Evolutionary conservation across 1,140 invertebrate genomes (phyloP), one percentile per base, ranked within the genome.

Genomic region (Campoletis sonorensis): DNA sequence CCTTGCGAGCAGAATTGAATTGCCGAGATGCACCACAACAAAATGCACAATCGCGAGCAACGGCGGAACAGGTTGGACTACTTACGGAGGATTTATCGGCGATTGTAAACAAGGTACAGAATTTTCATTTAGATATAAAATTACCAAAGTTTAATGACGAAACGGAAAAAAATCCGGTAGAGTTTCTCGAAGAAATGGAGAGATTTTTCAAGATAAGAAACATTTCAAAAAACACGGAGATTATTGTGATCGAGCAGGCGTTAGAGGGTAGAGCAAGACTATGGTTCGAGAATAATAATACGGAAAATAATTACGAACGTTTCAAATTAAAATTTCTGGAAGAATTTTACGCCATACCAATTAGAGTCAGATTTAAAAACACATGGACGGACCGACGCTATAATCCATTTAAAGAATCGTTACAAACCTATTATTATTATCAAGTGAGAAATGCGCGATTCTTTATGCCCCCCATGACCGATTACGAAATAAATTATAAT

Each of bases 401-500:
- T n/a, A n/a, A 81, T 68, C n/a, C 33, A 21, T 37, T n/a, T 11
- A 49, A 72, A 11, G 70, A 67, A 45, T 81, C n/a, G n/a, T n/a
- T n/a, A n/a, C n/a, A n/a, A n/a, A n/a, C n/a, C n/a, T n/a, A n/a
- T n/a, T n/a, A n/a, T 81, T 84, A 82, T 49, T 1, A 73, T 23
- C 82, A 86, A 80, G 61, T 71, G n/a, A 81, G 83, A 67, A 64
- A 81, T 54, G 79, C 84, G 26, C 21, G 21, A 51, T 82, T 23
- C 67, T 81, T 86, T 70, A 68, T 21, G 21, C 85, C 84, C 18
- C n/a, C 33, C 73, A n/a, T 85, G 21, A 33, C 21, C 1, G 33
- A 51, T 0, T 85, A 84, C 67, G 84, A 85, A 81, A 81, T 80
- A 54, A 84, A 85, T 64, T 84, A 67, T 78, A 72, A 23, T 11